Evolutionary conservation across 2,797 vertebrate species (phyloP).

Genomic region (Eulemur coronatus): DNA sequence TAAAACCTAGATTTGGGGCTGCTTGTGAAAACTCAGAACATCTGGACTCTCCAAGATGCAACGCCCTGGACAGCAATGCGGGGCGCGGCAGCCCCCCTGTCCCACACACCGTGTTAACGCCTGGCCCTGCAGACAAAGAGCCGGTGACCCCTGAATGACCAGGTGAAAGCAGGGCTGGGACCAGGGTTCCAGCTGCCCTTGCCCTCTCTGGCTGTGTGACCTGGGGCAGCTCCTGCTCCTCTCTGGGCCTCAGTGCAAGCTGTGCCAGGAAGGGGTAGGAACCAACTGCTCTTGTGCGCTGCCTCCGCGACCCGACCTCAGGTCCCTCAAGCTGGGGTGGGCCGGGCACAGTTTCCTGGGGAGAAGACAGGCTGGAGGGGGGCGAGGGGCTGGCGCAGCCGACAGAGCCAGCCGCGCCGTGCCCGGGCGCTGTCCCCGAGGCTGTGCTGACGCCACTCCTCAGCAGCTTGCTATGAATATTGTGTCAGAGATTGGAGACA

Average conservation of each 20-base stretch:
- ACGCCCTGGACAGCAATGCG: accelerated
- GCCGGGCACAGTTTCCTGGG: not conserved
- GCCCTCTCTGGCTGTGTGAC: not conserved
- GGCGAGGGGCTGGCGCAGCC: accelerated
- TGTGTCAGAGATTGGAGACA: conserved; percentile 88
- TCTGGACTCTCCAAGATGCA: not conserved
- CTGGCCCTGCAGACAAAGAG: not conserved
- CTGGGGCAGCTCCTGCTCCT: not conserved
- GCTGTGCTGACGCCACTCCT: conserved; percentile 77
- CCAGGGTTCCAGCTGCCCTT: not conserved
- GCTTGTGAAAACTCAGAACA: not conserved
- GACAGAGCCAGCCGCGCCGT: not conserved
- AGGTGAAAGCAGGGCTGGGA: not conserved
- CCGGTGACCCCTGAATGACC: not conserved
- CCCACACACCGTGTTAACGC: not conserved
- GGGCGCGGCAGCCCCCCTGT: accelerated
- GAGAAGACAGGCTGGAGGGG: not conserved
- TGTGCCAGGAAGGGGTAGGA: not conserved
- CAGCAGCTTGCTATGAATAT: conserved; percentile 86
- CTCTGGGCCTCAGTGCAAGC: not conserved
- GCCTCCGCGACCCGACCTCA: not conserved
- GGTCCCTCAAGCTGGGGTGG: not conserved
- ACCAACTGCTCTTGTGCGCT: accelerated
- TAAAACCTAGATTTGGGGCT: not conserved
- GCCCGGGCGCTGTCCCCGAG: conserved; percentile 59